Evolutionary conservation across 92 coral and sea anemone species (phyloP).

Genomic region (Actinostola sp.): DNA sequence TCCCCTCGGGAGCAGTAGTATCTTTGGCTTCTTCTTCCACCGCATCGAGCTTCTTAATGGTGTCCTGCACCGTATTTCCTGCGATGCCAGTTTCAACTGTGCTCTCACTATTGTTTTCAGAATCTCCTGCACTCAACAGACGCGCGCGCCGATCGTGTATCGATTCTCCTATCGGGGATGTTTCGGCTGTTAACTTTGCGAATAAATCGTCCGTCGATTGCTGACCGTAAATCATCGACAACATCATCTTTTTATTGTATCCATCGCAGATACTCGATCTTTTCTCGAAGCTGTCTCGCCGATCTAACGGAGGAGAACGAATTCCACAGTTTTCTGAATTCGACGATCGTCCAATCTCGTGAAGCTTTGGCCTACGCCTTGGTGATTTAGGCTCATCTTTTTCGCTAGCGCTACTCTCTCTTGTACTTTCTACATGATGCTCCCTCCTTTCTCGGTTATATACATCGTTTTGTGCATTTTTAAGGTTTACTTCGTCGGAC

Average conservation of each 20-base stretch:
- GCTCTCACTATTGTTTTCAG: constrained; percentile 41
- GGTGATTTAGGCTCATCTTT: constrained; percentile 17
- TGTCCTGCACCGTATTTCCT: constrained; percentile 59
- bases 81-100: constrained; percentile 41
- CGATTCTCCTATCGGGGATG: constrained; percentile 49
- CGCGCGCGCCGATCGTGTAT: constrained; percentile 61
- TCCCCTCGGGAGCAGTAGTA: constrained; percentile 50
- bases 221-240: constrained; percentile 84
- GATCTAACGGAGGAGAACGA: constrained; percentile 40
- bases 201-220: constrained; percentile 79
- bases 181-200: constrained; percentile 54
- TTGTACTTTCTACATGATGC: constrained; percentile 4
- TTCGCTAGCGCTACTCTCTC: constrained; percentile 19
- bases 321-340: constrained; percentile 24
- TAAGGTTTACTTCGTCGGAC: constrained; percentile 33
- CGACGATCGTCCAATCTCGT: constrained; percentile 36
- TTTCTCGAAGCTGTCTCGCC: constrained; percentile 47
- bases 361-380: constrained; percentile 22
- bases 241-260: constrained; percentile 88
- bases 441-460: constrained; percentile 9
- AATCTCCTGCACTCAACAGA: constrained; percentile 49
- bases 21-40: constrained; percentile 67
- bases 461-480: constrained; percentile 18
- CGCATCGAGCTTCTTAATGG: constrained; percentile 67
- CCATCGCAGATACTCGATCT: constrained; percentile 81